Percentiles rank a stretch among this genome's conserved stretches.
phyloP scores from a whole-genome alignment of 2,888 invertebrate species.

The Tipula helvola region DNA sequence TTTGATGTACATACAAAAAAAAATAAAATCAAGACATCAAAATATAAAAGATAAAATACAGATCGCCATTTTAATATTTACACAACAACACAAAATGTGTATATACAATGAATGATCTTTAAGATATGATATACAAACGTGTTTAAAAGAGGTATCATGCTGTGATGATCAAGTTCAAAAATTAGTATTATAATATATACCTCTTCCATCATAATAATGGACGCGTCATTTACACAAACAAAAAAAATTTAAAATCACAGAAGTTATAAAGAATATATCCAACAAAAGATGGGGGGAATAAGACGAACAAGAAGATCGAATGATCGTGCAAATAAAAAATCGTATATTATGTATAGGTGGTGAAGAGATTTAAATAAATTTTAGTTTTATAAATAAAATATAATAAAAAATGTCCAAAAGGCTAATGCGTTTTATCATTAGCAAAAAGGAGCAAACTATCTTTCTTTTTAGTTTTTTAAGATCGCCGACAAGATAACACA shows the following conservation, averaged over 20 bases:
- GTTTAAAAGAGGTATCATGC: background rate
- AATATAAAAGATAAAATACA: background rate
- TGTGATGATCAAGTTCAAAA: background rate
- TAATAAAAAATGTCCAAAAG: slow-evolving; percentile 9
- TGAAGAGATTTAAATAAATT: background rate
- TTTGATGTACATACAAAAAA: background rate
- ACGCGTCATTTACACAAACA: background rate
- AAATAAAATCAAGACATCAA: background rate
- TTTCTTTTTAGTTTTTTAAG: slow-evolving; percentile 23
- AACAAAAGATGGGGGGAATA: background rate
- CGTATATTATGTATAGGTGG: background rate
- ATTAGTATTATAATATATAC: background rate
- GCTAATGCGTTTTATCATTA: slow-evolving; percentile 11
- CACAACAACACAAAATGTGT: background rate
- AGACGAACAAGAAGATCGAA: background rate
- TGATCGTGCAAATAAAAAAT: background rate
- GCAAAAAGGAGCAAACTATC: slow-evolving; percentile 17
- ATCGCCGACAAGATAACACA: slow-evolving; percentile 36
- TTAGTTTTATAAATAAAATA: background rate
- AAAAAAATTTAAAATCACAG: background rate
- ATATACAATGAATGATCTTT: background rate
- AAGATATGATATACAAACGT: background rate
- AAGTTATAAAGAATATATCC: background rate
- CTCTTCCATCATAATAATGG: slow-evolving; percentile 4
- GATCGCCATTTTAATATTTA: background rate